phyloP scores from a whole-genome alignment of 2,113 vertebrate species.

The Lamprologus ornatipinnis region DNA sequence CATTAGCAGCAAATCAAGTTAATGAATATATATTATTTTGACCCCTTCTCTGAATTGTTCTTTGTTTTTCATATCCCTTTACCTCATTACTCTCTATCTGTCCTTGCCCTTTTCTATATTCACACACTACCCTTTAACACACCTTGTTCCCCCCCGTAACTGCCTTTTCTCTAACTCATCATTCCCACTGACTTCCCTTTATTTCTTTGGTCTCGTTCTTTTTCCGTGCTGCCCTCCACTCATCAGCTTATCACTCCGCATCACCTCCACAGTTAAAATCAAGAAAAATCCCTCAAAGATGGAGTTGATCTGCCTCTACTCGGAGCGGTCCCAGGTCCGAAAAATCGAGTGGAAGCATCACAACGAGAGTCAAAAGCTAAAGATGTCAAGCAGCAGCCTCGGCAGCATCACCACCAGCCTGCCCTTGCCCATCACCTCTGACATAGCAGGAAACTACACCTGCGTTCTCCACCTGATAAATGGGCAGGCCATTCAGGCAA shows the following conservation, averaged over 20 bases:
- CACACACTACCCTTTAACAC: slow-evolving; percentile 47
- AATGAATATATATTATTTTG: slow-evolving; percentile 74
- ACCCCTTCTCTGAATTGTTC: slow-evolving; percentile 58
- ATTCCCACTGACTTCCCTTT: background rate
- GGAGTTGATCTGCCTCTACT: slow-evolving; percentile 53
- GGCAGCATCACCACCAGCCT: slow-evolving; percentile 37
- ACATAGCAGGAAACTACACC: slow-evolving; percentile 67
- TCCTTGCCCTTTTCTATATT: slow-evolving; percentile 55
- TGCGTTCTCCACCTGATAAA: slow-evolving; percentile 58
- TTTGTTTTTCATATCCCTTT: slow-evolving; percentile 39
- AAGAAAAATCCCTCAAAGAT: background rate
- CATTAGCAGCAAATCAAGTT: slow-evolving; percentile 63
- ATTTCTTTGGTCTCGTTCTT: background rate
- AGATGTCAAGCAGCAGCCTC: background rate
- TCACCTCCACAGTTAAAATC: slow-evolving; percentile 41
- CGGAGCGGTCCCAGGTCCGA: slow-evolving; percentile 30
- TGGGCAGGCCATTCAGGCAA: slow-evolving; percentile 28
- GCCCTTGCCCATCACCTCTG: slow-evolving; percentile 39
- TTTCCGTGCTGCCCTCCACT: background rate
- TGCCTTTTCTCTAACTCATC: background rate
- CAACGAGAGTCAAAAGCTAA: slow-evolving; percentile 6
- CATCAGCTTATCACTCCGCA: background rate
- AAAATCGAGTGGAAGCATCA: slow-evolving; percentile 45
- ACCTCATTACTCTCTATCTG: slow-evolving; percentile 43
- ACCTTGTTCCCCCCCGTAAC: background rate